Evolutionary conservation across 1,140 invertebrate genomes (phyloP).

Genomic region (Solen grandis): DNA sequence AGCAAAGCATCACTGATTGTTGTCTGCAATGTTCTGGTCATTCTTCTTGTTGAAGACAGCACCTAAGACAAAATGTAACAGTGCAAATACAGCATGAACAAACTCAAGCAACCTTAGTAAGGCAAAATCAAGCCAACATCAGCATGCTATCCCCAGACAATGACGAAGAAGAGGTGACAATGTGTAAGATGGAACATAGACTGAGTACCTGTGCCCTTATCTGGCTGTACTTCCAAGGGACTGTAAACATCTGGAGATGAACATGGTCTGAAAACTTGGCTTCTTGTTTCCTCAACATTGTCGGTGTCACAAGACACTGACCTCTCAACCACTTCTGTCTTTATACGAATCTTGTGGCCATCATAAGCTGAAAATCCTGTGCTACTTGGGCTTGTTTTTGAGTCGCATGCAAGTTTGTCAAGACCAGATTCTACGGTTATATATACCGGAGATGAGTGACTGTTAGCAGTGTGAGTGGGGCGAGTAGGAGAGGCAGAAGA

Average conservation of each 20-base stretch:
- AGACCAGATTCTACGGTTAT: slow-evolving; percentile 68
- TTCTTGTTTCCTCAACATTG: slow-evolving; percentile 5
- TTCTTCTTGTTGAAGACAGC: too few species aligned
- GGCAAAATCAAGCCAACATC: too few species aligned
- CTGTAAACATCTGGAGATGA: slow-evolving; percentile 60
- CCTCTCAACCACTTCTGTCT: slow-evolving; percentile 47
- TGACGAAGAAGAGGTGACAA: too few species aligned
- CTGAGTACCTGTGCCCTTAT: slow-evolving; percentile 52
- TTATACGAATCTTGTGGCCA: slow-evolving; percentile 19
- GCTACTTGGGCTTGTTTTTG: not conserved
- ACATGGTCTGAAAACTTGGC: slow-evolving; percentile 18
- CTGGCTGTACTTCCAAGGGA: slow-evolving; percentile 29
- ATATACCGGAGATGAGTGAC: slow-evolving; percentile 64
- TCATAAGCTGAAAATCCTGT: not conserved
- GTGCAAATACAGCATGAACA: too few species aligned
- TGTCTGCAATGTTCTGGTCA: too few species aligned
- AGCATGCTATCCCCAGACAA: too few species aligned
- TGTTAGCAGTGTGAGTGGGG: slow-evolving; percentile 25
- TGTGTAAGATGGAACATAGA: slow-evolving; percentile 15
- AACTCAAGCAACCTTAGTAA: too few species aligned
- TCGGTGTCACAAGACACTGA: slow-evolving; percentile 62
- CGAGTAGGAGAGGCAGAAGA: slow-evolving; percentile 12
- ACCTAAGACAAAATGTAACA: too few species aligned
- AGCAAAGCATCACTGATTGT: too few species aligned
- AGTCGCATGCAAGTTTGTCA: slow-evolving; percentile 59